Evolutionary conservation across 2,888 invertebrate genomes (phyloP).

Genomic region (Heliconius hortense): DNA sequence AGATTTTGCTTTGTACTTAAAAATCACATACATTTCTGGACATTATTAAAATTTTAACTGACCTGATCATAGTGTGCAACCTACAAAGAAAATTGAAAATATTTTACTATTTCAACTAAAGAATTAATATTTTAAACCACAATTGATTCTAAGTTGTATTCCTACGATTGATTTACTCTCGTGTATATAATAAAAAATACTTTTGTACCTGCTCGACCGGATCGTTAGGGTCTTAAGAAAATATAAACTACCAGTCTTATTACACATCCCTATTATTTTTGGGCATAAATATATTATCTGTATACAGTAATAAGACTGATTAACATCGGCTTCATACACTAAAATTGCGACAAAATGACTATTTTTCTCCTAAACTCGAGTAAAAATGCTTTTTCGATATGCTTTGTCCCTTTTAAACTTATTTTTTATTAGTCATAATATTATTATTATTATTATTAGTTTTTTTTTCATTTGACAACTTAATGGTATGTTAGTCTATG

Average conservation of each 20-base stretch:
- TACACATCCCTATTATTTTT: slow-evolving; percentile 4
- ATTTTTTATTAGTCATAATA: slow-evolving; percentile 32
- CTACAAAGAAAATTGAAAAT: slow-evolving; percentile 13
- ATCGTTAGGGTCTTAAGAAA: slow-evolving; percentile 55
- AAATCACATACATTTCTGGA: slow-evolving; percentile 34
- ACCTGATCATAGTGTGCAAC: background rate
- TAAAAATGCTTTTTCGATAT: slow-evolving; percentile 18
- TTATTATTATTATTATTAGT: slow-evolving; percentile 10
- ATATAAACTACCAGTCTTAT: background rate
- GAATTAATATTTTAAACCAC: background rate
- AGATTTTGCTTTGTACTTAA: slow-evolving; percentile 68
- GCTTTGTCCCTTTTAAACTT: slow-evolving; percentile 27
- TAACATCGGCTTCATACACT: background rate
- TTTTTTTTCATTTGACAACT: slow-evolving; percentile 32
- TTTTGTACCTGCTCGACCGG: slow-evolving; percentile 75
- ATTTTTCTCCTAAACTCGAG: background rate
- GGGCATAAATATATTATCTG: slow-evolving; percentile 10
- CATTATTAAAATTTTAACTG: slow-evolving; percentile 5
- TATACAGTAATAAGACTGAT: slow-evolving; percentile 21
- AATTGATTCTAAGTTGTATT: slow-evolving; percentile 28
- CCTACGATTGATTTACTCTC: slow-evolving; percentile 51
- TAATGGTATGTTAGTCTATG: slow-evolving; percentile 28
- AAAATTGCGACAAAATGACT: background rate
- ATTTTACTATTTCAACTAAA: slow-evolving; percentile 7
- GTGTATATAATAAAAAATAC: slow-evolving; percentile 70